Evolutionary conservation across 2,797 vertebrate species (phyloP), one percentile per base, ranked within the genome.

Genomic region (Sparidentex hasta): DNA sequence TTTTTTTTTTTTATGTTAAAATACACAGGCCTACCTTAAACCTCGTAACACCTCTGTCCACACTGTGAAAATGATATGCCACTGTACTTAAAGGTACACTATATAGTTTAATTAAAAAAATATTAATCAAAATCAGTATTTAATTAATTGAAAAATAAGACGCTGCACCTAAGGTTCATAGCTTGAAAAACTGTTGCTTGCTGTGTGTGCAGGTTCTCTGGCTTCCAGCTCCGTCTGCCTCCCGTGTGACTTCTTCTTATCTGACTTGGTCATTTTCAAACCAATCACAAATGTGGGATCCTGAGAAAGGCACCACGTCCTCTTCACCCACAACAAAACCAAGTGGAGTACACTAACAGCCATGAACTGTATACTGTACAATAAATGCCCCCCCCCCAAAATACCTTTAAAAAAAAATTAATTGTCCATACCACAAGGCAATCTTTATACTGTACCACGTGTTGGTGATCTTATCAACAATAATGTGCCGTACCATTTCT

Each of bases 391-490:
- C 33, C 33, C 29, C 29, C 29, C 29, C 7, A 38, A 38, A 38
- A 38, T 8, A 38, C 33, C 29, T 33, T 33, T 33, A 33, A 33
- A 33, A 33, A 33, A 33, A 6, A 0, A 33, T 33, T 7, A 33
- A 33, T 33, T 33, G 29, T 7, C 29, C 29, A 33, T 33, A 33
- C 6, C 29, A 33, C 29, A 33, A 33, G 29, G 29, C 29, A 33
- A 52, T 52, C 3, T 63, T 25, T 50, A 38, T 38, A 38, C 7
- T 38, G 33, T 16, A 43, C 48, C 44, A 21, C 50, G 8, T 54
- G 54, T 78, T 18, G 52, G 17, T 63, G 7, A 51, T 48, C 17
- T 7, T 47, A 25, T 72, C 62, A 66, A 4, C 21, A 57, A 38
- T 5, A 21, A 13, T 41, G 48, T 43, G 11, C 50, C 27, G 16